phyloP scores from a whole-genome alignment of 1,140 invertebrate genomes.

The Drosophila punjabiensis region DNA sequence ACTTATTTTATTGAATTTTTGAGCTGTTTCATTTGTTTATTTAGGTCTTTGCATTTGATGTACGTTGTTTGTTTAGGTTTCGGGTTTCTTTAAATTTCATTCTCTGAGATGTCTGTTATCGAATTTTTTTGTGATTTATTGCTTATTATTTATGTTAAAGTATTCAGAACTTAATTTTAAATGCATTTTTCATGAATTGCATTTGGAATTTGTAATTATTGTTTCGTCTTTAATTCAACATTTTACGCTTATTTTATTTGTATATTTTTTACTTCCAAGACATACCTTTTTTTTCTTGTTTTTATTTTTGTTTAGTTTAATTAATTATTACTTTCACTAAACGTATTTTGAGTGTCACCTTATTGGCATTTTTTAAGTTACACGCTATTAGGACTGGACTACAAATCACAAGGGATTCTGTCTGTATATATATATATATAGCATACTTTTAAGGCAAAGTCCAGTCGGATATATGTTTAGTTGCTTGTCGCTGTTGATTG shows the following conservation, averaged over 20 bases:
- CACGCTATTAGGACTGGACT: conserved; percentile 63
- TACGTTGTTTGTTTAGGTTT: conserved; percentile 7
- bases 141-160: background rate
- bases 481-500: conserved; percentile 26
- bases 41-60: background rate
- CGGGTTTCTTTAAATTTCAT: background rate
- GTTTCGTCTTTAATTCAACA: background rate
- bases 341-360: conserved; percentile 4
- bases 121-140: background rate
- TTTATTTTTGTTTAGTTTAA: background rate
- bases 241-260: background rate
- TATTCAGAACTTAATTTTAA: background rate
- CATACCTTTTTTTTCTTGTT: background rate
- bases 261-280: background rate
- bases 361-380: conserved; percentile 14
- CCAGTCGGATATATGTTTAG: conserved; percentile 58
- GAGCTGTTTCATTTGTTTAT: background rate
- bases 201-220: no score
- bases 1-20: background rate
- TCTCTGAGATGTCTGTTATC: background rate
- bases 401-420: conserved; percentile 69
- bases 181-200: background rate
- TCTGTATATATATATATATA: conserved; percentile 52
- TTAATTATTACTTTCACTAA: background rate
- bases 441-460: conserved; percentile 78